These are phyloP conservation scores for Netelia inedita DNA, from an alignment of 2,888 invertebrate species.

Conservation along the genomic window DNA sequence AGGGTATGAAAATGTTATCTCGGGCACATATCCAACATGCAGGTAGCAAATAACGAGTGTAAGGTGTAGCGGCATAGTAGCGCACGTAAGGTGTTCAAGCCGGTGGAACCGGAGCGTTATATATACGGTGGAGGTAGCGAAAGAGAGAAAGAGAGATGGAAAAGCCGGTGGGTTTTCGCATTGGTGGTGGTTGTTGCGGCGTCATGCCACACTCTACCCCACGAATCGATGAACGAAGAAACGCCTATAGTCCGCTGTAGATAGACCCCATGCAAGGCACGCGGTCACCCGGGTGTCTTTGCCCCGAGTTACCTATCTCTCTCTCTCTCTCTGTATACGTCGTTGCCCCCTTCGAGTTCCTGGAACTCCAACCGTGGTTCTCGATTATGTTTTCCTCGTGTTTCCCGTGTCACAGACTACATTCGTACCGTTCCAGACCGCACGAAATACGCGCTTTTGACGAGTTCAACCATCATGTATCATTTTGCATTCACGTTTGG, in stretches of 20 bases:
- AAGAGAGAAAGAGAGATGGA: conserved; percentile 1
- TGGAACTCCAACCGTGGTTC: conserved; percentile 65
- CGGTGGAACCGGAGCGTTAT: background rate
- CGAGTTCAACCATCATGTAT: conserved; percentile 14
- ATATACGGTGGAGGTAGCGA: no score
- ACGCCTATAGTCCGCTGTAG: conserved; percentile 59
- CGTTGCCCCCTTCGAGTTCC: conserved; percentile 56
- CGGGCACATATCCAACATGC: background rate
- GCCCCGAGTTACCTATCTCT: conserved; percentile 37
- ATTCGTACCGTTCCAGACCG: conserved; percentile 13
- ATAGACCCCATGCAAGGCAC: conserved; percentile 66
- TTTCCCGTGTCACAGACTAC: conserved; percentile 25
- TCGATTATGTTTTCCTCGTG: conserved; percentile 32
- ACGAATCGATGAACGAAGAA: conserved; percentile 68
- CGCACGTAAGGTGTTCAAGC: background rate
- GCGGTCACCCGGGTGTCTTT: conserved; percentile 68
- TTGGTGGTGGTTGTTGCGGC: conserved; percentile 45
- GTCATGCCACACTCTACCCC: conserved; percentile 65
- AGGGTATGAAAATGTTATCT: background rate
- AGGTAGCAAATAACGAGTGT: background rate
- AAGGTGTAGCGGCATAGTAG: background rate
- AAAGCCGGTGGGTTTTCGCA: conserved; percentile 52
- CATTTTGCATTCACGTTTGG: background rate
- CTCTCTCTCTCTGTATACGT: background rate
- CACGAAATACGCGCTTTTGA: conserved; percentile 16